Evolutionary conservation across 1,140 invertebrate species (phyloP), one percentile per base, ranked within the genome.

Genomic region (Penaeus vannamei): DNA sequence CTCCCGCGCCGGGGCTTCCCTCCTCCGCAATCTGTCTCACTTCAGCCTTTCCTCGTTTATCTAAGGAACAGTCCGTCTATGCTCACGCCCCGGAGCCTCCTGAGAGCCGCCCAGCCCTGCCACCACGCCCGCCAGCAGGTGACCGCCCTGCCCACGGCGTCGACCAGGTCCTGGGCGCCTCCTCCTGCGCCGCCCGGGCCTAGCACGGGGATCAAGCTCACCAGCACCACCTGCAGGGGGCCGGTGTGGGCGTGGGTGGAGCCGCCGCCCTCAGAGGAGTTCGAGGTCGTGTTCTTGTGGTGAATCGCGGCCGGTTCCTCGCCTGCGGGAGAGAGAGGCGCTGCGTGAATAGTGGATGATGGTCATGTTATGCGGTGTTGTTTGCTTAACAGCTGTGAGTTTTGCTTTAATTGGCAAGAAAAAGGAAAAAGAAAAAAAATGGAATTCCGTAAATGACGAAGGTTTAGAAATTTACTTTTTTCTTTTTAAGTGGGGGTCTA

Each of bases 381-480:
- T 3, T 8, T 53, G 0, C n/a, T n/a, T n/a, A n/a, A 53, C 10
- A 14, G 14, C 10, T 53, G 36, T 53, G 46, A 12, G 46, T 53
- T 7, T 53, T 53, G 46, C 10, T 53, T 12, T 10, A 1, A 14
- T 53, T 53, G 46, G 10, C 10, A 8, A 53, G 0, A 53, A 14
- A 53, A 53, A 53, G 10, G 10, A 53, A 53, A 53, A 46, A 46
- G 10, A 10, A 46, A 46, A 46, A 3, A 46, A 46, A 46, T 3
- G 42, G 10, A 5, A 46, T 46, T 46, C 42, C 42, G 3, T 53
- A 53, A 60, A 23, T 59, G n/a, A 60, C 14, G 19, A n/a, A 20
- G 92, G 89, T 92, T 93, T 84, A 93, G 91, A 84, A 93, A 23
- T 82, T 89, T n/a, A n/a, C n/a, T n/a, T n/a, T n/a, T n/a, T n/a